Evolutionary conservation across 37 sponge, comb jelly and placozoan species (phyloP), one percentile per base, ranked within the genome.

Genomic region (Haliclona indistincta): DNA sequence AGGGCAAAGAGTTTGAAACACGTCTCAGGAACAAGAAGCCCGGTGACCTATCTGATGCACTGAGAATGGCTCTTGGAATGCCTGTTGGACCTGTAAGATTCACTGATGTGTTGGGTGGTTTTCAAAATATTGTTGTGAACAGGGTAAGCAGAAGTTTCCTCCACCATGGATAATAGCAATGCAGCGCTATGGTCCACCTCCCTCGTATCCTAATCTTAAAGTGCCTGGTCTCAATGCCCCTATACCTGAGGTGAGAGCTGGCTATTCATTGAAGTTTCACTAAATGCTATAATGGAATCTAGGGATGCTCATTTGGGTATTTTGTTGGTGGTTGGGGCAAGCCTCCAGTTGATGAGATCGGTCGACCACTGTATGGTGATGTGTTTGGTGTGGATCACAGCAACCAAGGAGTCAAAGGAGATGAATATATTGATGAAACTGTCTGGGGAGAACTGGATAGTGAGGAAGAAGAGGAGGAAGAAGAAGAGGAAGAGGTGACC

Each of bases 281-380:
- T 32, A 11, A 65, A 11, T 40, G 23, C 17, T 42, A 2, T 39
- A 4, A 22, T 2, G 4, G 26, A 43, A 33, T 35, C 0, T 43
- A 92, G 92, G 84, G 89, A n/a, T 86, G 88, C 38, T 94, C 88
- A 20, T 97, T 93, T 81, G 94, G 94, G 1, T 96, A 93, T 64
- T 95, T 84, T 80, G 77, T 86, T 68, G 98, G 95, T 86, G 99
- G 99, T 11, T 97, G 99, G 99, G 99, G 99, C 10, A 97, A 97
- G 68, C 99, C 99, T 39, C 99, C 99, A 42, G 99, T 97, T 51
- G 96, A 97, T 71, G 95, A 97, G 66, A 58, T 68, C 38, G 99
- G 99, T 1, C 80, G 93, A n/a, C 95, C 99, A n/a, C 84, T 97
- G 35, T 97, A 97, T 74, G 99, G 99, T 19, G 99, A 97, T 56